Conservation (phyloP, 1,140 invertebrate genomes). For the Eriocheir sinensis region DNA sequence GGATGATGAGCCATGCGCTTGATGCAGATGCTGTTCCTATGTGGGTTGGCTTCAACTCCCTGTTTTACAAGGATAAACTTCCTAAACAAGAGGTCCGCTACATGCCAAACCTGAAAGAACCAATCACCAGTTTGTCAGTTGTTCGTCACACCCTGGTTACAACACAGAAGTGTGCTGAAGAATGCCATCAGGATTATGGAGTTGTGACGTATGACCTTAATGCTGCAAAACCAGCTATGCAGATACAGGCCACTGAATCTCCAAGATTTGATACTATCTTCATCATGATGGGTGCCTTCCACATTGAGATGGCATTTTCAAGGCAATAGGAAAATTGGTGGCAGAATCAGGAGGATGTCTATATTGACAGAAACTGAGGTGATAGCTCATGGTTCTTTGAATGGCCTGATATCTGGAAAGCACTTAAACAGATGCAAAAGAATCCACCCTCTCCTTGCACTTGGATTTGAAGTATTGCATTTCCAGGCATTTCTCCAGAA, state of each 20-base stretch:
- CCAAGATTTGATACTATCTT: constrained; percentile 33
- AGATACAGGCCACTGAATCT: constrained; percentile 35
- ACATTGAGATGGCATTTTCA: constrained; percentile 54
- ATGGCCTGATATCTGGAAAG: constrained; percentile 27
- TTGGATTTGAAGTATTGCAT: constrained; percentile 12
- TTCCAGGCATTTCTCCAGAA: background rate
- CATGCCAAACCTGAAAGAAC: too few relatives aligned
- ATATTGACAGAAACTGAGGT: background rate
- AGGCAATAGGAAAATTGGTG: constrained; percentile 1
- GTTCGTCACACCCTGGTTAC: too few relatives aligned
- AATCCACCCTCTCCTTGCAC: constrained; percentile 32
- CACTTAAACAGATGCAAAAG: constrained; percentile 55
- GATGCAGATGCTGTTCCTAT: too few relatives aligned
- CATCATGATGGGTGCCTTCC: constrained; percentile 34
- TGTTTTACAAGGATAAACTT: too few relatives aligned
- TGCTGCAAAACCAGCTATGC: constrained; percentile 45
- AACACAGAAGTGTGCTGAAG: background rate
- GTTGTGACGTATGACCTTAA: constrained; percentile 39
- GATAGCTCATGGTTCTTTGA: constrained; percentile 1
- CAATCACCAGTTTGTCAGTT: too few relatives aligned
- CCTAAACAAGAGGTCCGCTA: too few relatives aligned
- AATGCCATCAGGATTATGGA: background rate
- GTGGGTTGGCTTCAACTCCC: too few relatives aligned
- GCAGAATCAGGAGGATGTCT: constrained; percentile 1
- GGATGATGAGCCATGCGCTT: too few relatives aligned